Base-by-base conservation (phyloP, 2,797 vertebrate species). In the Spinus olivaceus region DNA sequence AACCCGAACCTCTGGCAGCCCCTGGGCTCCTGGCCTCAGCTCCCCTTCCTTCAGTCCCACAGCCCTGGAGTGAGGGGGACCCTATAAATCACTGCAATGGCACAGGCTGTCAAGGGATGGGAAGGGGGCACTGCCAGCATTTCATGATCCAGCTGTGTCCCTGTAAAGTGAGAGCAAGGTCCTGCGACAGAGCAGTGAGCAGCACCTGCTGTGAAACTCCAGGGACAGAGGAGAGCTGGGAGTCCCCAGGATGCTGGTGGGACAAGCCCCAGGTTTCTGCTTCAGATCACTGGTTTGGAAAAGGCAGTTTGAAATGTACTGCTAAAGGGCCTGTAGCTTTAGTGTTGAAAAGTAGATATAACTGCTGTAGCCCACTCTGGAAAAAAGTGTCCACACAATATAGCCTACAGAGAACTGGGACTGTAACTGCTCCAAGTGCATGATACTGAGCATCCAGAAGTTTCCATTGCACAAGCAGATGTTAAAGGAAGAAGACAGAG, bases 211-310 rank as follows among this genome's bases (percentile, higher is more conserved):
- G 33, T 54, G 69, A 51, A 77, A 46, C 32, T 37, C 37, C 11
- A 7, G 30, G 42, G 56, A 60, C 1, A 1, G 5, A 20, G 30
- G 19, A 51, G 46, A 50, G 19, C 19, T 0, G 0, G 11, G 30
- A 70, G n/a, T 37, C 46, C 33, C 46, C 32, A 32, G 17, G 23
- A 28, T 51, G 21, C 23, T 61, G 50, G 13, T 8, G 51, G 41
- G 44, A 53, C 27, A 61, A 35, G 18, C 39, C 57, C 11, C 32
- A 16, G n/a, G 18, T 53, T 67, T 94, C 49, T 73, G 14, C n/a
- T 73, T 83, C 3, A 3, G 20, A 44, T 41, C 12, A 8, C 16
- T 39, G 42, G 13, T 63, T 86, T 64, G 39, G 53, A 63, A 88
- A 74, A 88, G 81, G 50, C 24, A 53, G 41, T 49, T 83, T 63